Evolutionary conservation across 1,140 invertebrate genomes (phyloP), one percentile per base, ranked within the genome.

Genomic region (Orius laevigatus): DNA sequence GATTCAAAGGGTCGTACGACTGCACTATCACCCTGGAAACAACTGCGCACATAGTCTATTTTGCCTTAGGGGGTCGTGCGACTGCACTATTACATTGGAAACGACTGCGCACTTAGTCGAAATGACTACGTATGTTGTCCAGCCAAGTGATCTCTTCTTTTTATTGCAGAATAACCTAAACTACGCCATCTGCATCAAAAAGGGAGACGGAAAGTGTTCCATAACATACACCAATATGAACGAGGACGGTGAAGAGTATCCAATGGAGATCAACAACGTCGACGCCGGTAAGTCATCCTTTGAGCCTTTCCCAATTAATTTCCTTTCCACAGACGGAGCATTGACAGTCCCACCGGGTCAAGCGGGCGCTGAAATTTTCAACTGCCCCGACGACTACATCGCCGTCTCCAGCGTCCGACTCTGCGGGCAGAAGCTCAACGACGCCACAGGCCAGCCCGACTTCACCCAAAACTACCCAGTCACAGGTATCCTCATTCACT

Each of bases 371-470:
- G 80, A 81, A 45, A 70, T 79, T 46, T 71, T 75, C 53, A 76
- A 80, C 58, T 84, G 80, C 57, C 79, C 79, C 0, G 72, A 73
- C 46, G 80, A 84, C 57, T 84, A 75, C 59, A 66, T 84, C 18
- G 61, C 78, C 1, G 65, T 82, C 44, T 71, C 77, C 51, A 76
- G 76, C 11, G 69, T 73, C 8, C 65, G 79, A 49, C 62, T 83
- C 5, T 83, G 81, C 56, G 81, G 81, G 0, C 75, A 80, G 45
- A 66, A 73, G n/a, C 65, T 84, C 2, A 83, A 83, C 57, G 79
- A 82, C 59, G 78, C 74, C 10, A 66, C 70, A 1, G 56, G 69
- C 2, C 61, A 67, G 31, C 67, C 72, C 25, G 71, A 80, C 57
- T 78, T 76, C 55, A 72, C 71, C 18, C 60, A 69, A 39, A 75